Base-by-base conservation (phyloP, 2,888 invertebrate genomes). In the Druceiella hillmani region DNA sequence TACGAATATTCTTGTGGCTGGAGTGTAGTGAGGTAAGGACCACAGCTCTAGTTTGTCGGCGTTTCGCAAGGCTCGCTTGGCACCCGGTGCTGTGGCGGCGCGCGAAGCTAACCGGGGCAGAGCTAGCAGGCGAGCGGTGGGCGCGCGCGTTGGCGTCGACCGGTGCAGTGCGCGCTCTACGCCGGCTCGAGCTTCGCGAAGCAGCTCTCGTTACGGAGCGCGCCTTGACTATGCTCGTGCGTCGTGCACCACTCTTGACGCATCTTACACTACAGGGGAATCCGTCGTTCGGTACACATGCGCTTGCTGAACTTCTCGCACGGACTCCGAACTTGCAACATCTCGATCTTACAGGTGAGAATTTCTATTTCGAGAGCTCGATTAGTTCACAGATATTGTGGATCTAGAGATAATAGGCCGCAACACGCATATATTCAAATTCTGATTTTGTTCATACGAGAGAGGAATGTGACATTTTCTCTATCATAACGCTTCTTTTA, bases 251-350 rank as follows among this genome's bases (percentile, higher is more conserved):
- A n/a, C n/a, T 87, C 57, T 65, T 92, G 39, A 82, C 87, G 3
- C 86, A 87, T 54, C 65, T 92, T 36, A 87, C 89, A 44, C 69
- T 90, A 34, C 85, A 85, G 43, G 81, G 81, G 2, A 85, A 87
- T 48, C 72, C 75, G 33, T 78, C 78, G 41, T 75, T 91, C 51
- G 83, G 87, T 33, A 87, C 89, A 51, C 74, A 81, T 29, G 81
- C 87, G 0, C 61, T 92, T 34, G 82, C 82, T 36, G 89, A 91
- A 49, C 75, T 90, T 5, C 77, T 85, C 36, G 82, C 87, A 3
- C 80, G 83, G 55, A 86, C 90, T 58, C 76, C 79, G 45, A 87
- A 87, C 59, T 65, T 92, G 39, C 84, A 87, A 62, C 87, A 89
- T 62, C 75, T 92, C 32, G 89, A 91, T 63, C 76, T 90, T 13